phyloP scores from a whole-genome alignment of 1,140 invertebrate genomes.

The Bombus balteatus region DNA sequence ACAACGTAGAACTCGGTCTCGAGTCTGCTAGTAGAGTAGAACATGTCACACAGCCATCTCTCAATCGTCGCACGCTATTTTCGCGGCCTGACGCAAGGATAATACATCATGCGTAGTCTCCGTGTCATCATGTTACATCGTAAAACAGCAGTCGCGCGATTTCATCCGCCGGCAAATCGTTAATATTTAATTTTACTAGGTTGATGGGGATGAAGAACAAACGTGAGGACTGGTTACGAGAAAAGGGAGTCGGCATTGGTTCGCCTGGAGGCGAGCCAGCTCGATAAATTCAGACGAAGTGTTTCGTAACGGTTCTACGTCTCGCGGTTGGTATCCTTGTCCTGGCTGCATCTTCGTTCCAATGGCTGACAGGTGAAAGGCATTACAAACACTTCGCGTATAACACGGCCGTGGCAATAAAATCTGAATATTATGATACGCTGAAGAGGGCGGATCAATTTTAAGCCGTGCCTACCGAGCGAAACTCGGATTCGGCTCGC shows the following conservation, averaged over 20 bases:
- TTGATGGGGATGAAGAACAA: constrained; percentile 56
- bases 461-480: not conserved
- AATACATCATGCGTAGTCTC: constrained; percentile 42
- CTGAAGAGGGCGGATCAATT: constrained; percentile 32
- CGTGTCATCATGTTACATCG: constrained; percentile 45
- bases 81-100: constrained; percentile 29
- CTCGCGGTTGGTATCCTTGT: not conserved
- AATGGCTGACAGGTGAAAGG: constrained; percentile 48
- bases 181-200: constrained; percentile 68
- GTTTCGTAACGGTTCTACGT: constrained; percentile 33
- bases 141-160: constrained; percentile 47
- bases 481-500: constrained; percentile 5
- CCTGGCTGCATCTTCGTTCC: constrained; percentile 30
- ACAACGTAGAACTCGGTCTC: not conserved
- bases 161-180: constrained; percentile 38
- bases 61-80: constrained; percentile 38
- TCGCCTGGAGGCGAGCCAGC: constrained; percentile 58
- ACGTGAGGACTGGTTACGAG: constrained; percentile 12
- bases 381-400: constrained; percentile 9
- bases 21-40: not conserved
- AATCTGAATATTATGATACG: constrained; percentile 45
- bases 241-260: constrained; percentile 25
- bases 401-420: constrained; percentile 18
- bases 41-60: not conserved
- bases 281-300: constrained; percentile 61